Percentiles rank a stretch among this genome's conserved stretches.
Evolutionary conservation across 2,113 vertebrate genomes (phyloP).

Genomic region (Scartelaos histophorus): DNA sequence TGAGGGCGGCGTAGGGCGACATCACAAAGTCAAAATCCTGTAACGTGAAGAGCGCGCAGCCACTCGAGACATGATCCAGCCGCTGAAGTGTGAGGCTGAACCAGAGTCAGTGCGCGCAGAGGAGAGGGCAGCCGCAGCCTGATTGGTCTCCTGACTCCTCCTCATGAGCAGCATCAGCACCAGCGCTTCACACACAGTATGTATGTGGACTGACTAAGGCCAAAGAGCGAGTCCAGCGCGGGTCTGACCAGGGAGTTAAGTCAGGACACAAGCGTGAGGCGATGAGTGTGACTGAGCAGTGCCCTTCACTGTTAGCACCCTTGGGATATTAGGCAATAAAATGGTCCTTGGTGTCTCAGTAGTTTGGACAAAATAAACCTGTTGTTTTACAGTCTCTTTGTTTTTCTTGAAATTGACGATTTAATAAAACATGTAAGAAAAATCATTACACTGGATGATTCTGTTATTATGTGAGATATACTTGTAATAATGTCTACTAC

Average conservation of each 20-base stretch:
- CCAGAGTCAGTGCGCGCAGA: not conserved
- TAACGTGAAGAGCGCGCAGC: not conserved
- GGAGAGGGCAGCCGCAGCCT: constrained; percentile 16
- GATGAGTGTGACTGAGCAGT: not conserved
- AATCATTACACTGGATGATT: not conserved
- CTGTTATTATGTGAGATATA: not conserved
- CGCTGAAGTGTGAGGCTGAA: not conserved
- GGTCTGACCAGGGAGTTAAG: not conserved
- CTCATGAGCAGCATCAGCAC: constrained; percentile 57
- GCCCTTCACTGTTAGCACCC: not conserved
- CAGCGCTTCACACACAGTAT: constrained; percentile 4
- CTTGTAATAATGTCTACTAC: not conserved
- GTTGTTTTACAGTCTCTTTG: too few species aligned
- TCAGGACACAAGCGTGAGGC: not conserved
- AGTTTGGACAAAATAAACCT: not conserved
- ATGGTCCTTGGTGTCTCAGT: not conserved
- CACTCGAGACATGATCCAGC: constrained; percentile 4
- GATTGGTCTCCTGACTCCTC: constrained; percentile 58
- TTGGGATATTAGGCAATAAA: not conserved
- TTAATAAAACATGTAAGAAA: too few species aligned
- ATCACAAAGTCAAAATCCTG: constrained; percentile 72
- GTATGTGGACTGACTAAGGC: not conserved
- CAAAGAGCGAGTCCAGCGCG: constrained; percentile 1
- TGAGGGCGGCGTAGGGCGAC: constrained; percentile 76
- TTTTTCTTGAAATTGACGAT: too few species aligned